Evolutionary conservation across 2,113 vertebrate species (phyloP), one percentile per base, ranked within the genome.

Genomic region (Oncorhynchus clarkii): DNA sequence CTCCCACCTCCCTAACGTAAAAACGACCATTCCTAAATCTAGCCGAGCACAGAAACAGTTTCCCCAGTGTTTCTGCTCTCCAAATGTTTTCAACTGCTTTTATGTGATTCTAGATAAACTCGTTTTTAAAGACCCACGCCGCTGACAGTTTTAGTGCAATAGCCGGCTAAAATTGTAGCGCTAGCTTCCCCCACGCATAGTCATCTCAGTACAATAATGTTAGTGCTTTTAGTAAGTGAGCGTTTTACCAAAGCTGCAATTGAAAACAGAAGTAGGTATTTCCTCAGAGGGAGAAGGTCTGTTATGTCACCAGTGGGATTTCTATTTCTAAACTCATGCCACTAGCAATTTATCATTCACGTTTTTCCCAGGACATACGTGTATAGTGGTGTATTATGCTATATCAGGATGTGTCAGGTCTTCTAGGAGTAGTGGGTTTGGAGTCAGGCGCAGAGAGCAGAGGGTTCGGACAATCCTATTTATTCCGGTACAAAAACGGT

Each of bases 21-120:
- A 67, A 69, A 73, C n/a, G 24, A 67, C 24, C 26, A 7, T 67
- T 29, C 65, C 64, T 67, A 14, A 24, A 51, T 26, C 62, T 24
- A 18, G 26, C 71, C 34, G 51, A 51, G 24, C n/a, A 29, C 45
- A 26, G 79, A 76, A 73, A 83, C 75, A 70, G 72, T 72, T 74
- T 68, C 67, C 54, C 20, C 77, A 73, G 18, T 67, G 79, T 75
- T 83, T 27, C 22, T 80, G 39, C 39, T 67, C 67, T 70, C 68
- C 29, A 57, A 31, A 74, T 72, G 51, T 16, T 31, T 72, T 78
- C 20, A 22, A 54, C 24, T 79, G n/a, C 69, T 67, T 62, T 74
- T 74, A 70, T 70, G 54, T 20, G 54, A 20, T 57, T 12, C 39
- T 11, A 45, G 39, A 45, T 45, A 45, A 45, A 45, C 39, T 45